These are phyloP conservation scores for Diarsia mendica DNA, from an alignment of 2,888 invertebrate species.

Conservation along the genomic window DNA sequence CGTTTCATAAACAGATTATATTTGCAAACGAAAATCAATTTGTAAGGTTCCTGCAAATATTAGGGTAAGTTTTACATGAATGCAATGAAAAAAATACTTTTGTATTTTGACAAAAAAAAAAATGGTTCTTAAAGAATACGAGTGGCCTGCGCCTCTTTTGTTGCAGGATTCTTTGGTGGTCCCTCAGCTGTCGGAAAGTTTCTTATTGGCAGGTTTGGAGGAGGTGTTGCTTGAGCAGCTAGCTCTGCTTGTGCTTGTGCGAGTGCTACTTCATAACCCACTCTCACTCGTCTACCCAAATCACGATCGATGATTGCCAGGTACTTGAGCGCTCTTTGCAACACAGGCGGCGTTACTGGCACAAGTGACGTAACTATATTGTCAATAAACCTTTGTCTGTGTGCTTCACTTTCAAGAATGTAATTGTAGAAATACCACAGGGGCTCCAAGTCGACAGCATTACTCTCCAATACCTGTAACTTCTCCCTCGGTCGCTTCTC, in stretches of 20 bases:
- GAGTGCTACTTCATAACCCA: constrained; percentile 40
- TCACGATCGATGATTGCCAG: constrained; percentile 94
- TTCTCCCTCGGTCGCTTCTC: constrained; percentile 59
- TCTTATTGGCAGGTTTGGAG: constrained; percentile 26
- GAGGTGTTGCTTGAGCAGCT: constrained; percentile 25
- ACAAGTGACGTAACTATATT: constrained; percentile 29
- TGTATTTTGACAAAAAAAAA: neutral
- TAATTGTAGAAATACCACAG: constrained; percentile 93
- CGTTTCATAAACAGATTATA: neutral
- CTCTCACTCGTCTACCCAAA: constrained; percentile 92
- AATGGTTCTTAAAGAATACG: constrained; percentile 3
- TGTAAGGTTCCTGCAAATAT: neutral
- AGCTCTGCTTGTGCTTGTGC: constrained; percentile 29
- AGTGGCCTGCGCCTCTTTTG: constrained; percentile 17
- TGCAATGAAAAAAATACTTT: neutral
- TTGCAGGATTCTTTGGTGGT: neutral
- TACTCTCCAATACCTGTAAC: constrained; percentile 62
- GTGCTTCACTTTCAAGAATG: constrained; percentile 89
- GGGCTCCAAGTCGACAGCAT: constrained; percentile 85
- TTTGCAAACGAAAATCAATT: neutral
- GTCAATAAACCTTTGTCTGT: constrained; percentile 57
- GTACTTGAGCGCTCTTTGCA: constrained; percentile 94
- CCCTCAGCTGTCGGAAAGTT: constrained; percentile 36
- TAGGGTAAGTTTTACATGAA: neutral
- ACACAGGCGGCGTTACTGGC: constrained; percentile 45